phyloP scores from a whole-genome alignment of 2,797 vertebrate species.

The Sebastes miniatus region DNA sequence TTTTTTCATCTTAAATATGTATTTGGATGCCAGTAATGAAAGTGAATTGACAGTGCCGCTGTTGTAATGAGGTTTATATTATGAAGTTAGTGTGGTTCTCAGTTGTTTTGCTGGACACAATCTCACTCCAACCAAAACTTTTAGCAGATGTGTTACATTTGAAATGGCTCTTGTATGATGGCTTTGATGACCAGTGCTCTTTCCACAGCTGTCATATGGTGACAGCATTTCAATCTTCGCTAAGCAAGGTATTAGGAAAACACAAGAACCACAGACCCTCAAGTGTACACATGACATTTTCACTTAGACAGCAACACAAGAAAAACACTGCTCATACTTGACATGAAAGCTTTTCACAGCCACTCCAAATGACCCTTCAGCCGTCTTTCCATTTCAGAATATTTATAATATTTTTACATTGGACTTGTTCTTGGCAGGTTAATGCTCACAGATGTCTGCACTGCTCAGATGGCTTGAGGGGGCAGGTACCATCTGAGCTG shows the following conservation, averaged over 20 bases:
- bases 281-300: slow-evolving; percentile 53
- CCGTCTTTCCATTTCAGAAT: slow-evolving; percentile 69
- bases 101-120: slow-evolving; percentile 20
- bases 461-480: slow-evolving; percentile 86
- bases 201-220: slow-evolving; percentile 44
- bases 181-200: slow-evolving; percentile 25
- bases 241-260: slow-evolving; percentile 48
- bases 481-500: slow-evolving; percentile 83
- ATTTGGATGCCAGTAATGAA: not conserved
- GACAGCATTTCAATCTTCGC: slow-evolving; percentile 46
- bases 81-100: not conserved
- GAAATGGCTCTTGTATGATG: slow-evolving; percentile 9
- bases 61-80: not conserved
- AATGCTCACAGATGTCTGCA: slow-evolving; percentile 80
- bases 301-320: slow-evolving; percentile 54
- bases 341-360: slow-evolving; percentile 57
- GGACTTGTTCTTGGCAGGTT: slow-evolving; percentile 79
- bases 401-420: slow-evolving; percentile 75
- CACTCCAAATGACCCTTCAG: slow-evolving; percentile 65
- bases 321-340: slow-evolving; percentile 61
- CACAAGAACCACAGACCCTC: slow-evolving; percentile 30
- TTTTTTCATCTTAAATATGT: not conserved
- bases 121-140: slow-evolving; percentile 27
- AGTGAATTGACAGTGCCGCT: not conserved
- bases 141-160: slow-evolving; percentile 17